Evolutionary conservation across 2,888 invertebrate species (phyloP), one percentile per base, ranked within the genome.

Genomic region (Oligia fasciuncula): DNA sequence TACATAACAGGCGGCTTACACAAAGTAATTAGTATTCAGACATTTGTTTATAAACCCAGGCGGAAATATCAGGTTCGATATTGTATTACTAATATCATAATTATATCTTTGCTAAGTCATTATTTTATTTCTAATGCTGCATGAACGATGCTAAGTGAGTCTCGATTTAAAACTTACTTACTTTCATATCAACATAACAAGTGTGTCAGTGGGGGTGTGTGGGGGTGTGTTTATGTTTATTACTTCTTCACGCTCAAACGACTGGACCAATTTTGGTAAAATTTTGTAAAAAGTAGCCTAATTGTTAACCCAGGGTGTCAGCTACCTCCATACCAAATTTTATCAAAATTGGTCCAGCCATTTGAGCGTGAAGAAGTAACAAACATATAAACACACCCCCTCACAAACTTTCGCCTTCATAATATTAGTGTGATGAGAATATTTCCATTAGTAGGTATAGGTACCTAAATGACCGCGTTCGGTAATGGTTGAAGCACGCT

Each of bases 51-150:
- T 19, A 62, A 60, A 84, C 6, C 2, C 2, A 5, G 23, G 13
- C 85, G 83, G 80, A 83, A 84, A 76, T 83, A 84, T 83, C 68
- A n/a, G 9, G 19, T 84, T 84, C n/a, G 11, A n/a, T 79, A 65
- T 68, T 69, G 49, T 84, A 19, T 84, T 71, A 67, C 67, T 70
- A 63, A 72, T 49, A 40, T 14, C 19, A 43, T 46, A 35, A 35
- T n/a, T n/a, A n/a, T n/a, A n/a, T 46, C 17, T 17, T 19, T 46
- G 43, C 35, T 29, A 63, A 43, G 46, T 75, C 9, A 35, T 46
- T 73, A 57, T n/a, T 73, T 46, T 23, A 51, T 17, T 54, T 43
- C 40, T 57, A 19, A 71, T 40, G 69, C 4, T 40, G 17, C 11
- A 49, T 35, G 5, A 17, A 46, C 29, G 9, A n/a, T 43, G 14